phyloP scores from a whole-genome alignment of 2,113 vertebrate species.

The Stegostoma tigrinum region DNA sequence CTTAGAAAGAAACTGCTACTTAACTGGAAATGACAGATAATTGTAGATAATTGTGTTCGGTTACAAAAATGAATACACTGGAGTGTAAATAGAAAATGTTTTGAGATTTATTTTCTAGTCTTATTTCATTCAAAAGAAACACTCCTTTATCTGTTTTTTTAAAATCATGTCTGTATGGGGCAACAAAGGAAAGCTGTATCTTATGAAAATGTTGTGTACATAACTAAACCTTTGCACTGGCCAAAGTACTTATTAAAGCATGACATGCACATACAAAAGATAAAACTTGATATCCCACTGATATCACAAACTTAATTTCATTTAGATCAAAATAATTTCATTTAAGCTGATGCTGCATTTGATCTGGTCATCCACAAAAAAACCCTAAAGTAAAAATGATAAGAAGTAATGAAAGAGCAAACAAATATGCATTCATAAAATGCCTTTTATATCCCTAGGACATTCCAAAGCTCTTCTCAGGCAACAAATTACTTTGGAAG shows the following conservation, averaged over 20 bases:
- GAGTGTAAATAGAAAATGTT: conserved; percentile 28
- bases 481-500: neutral
- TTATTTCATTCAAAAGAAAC: conserved; percentile 24
- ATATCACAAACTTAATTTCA: conserved; percentile 1
- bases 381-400: neutral
- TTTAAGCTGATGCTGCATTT: neutral
- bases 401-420: neutral
- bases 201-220: conserved; percentile 23
- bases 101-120: neutral
- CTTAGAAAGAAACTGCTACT: conserved; percentile 31
- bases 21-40: conserved; percentile 36
- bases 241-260: conserved; percentile 14
- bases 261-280: neutral
- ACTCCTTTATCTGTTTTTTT: neutral
- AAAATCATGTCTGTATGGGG: neutral
- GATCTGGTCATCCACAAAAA: neutral
- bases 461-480: neutral
- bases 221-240: conserved; percentile 10
- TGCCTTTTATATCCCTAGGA: neutral
- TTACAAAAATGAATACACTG: conserved; percentile 11
- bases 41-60: conserved; percentile 36
- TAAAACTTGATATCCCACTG: conserved; percentile 7
- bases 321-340: conserved; percentile 24
- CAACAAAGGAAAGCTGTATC: conserved; percentile 7
- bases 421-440: neutral